Conservation (phyloP, 2,888 invertebrate genomes). For the Clepsis dumicolana region DNA sequence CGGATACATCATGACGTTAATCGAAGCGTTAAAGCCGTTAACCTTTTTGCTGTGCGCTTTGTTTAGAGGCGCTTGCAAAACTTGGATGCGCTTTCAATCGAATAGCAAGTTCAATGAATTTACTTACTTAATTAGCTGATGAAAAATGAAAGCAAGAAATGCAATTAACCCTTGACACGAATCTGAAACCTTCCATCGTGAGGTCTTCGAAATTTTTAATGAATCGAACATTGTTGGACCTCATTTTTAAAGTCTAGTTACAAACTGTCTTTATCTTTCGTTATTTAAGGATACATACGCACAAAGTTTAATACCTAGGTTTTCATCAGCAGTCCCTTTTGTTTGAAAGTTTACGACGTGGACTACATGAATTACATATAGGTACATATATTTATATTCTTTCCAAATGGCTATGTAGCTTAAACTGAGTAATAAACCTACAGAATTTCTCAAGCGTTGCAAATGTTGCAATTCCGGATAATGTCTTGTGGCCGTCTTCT, state of each 20-base stretch:
- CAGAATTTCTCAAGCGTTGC: background rate
- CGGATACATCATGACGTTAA: background rate
- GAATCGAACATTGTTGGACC: background rate
- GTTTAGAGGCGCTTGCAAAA: slow-evolving; percentile 1
- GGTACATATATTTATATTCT: background rate
- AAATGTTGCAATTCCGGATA: background rate
- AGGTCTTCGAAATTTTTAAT: background rate
- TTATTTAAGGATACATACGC: background rate
- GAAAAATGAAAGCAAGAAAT: slow-evolving; percentile 15
- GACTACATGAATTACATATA: background rate
- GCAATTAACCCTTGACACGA: background rate
- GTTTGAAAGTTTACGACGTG: slow-evolving; percentile 1
- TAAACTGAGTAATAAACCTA: background rate
- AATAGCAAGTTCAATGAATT: slow-evolving; percentile 7
- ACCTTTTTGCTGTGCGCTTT: background rate
- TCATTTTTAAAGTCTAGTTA: background rate
- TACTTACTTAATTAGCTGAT: slow-evolving; percentile 6
- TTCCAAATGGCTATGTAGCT: background rate
- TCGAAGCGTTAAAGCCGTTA: background rate
- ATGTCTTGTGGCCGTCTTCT: background rate
- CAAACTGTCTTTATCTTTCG: background rate
- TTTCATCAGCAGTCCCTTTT: background rate
- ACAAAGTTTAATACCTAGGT: background rate
- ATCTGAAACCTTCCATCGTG: background rate
- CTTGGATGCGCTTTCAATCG: slow-evolving; percentile 10